Evolutionary conservation across 2,113 vertebrate species (phyloP), one percentile per base, ranked within the genome.

Genomic region (Axis porcinus): DNA sequence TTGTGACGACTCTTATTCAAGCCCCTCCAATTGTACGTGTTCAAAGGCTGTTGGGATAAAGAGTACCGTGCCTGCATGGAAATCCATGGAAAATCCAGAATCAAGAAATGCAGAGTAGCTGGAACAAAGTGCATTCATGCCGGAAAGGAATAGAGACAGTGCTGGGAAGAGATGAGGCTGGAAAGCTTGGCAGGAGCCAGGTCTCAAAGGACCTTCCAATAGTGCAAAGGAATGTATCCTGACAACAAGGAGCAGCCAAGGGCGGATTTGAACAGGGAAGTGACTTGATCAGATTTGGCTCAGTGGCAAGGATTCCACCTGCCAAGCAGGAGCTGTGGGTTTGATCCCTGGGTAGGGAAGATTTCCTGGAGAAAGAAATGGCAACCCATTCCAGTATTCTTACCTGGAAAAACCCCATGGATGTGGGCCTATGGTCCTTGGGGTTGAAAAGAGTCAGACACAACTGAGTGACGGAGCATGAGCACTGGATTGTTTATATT

Each of bases 11-110:
- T 19, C 25, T 52, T 55, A n/a, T 15, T 25, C 25, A 58, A 40
- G 19, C 5, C 30, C 8, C n/a, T 70, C 47, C 58, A 85, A 2
- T 0, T 36, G 86, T 17, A 30, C 8, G 0, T 2, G 10, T 6
- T 7, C 62, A 67, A 40, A 86, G 19, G 4, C 15, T 86, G 47
- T 3, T 7, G 15, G 28, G n/a, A 36, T 45, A 60, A 83, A 57
- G 55, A 52, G 25, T 6, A 52, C 10, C 0, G 8, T 14, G 2
- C 12, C 9, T 87, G 25, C 78, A 0, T 4, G 43, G 30, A 70
- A 45, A 58, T 55, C 9, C 78, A 50, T 11, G 16, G 45, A 81
- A 81, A 33, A 50, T 50, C 28, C 16, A 21, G 78, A 52, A 12
- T 52, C 78, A 83, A 47, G 78, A 81, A n/a, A 43, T 54, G n/a